phyloP scores from a whole-genome alignment of 2,888 invertebrate genomes.

The Phaonia tiefii region DNA sequence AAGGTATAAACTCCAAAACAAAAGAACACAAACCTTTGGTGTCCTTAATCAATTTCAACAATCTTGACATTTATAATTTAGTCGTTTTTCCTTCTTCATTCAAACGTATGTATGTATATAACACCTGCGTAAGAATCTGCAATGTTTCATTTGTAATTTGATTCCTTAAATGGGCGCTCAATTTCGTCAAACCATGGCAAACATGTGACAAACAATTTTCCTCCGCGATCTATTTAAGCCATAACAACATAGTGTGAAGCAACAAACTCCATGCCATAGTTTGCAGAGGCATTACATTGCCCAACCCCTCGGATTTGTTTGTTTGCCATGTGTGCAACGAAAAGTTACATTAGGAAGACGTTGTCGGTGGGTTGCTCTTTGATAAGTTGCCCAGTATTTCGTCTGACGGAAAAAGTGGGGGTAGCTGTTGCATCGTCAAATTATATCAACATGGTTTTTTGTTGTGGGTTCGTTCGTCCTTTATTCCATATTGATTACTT shows the following conservation, averaged over 20 bases:
- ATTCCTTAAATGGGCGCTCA: constrained; percentile 75
- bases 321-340: no score
- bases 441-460: constrained; percentile 45
- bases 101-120: no score
- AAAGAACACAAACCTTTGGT: not conserved
- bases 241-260: constrained; percentile 52
- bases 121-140: no score
- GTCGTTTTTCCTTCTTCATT: not conserved
- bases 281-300: constrained; percentile 38
- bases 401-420: constrained; percentile 13
- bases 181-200: constrained; percentile 73
- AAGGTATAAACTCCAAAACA: no score
- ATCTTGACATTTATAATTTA: not conserved
- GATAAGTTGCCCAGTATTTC: not conserved
- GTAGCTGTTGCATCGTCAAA: constrained; percentile 45
- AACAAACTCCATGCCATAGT: no score
- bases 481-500: constrained; percentile 42
- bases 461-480: not conserved
- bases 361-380: no score
- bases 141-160: constrained; percentile 77
- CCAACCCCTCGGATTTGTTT: no score
- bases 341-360: no score
- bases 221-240: not conserved
- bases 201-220: constrained; percentile 71
- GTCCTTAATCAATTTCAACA: not conserved